phyloP scores from a whole-genome alignment of 1,140 invertebrate genomes.

The Papilio helenus region DNA sequence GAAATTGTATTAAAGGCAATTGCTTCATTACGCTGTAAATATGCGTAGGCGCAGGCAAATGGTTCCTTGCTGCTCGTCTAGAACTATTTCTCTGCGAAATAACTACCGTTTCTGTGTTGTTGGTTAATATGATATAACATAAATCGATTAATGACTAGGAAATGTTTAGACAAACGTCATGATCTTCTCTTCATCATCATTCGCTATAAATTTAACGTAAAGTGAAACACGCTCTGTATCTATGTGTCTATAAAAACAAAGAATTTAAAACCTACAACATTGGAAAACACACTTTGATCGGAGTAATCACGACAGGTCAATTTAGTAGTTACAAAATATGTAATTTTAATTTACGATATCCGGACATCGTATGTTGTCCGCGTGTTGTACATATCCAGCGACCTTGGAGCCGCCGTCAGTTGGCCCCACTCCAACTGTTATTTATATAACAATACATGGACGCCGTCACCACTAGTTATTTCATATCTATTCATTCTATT shows the following conservation, averaged over 20 bases:
- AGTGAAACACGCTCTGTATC: too few relatives aligned
- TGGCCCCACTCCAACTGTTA: neutral
- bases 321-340: neutral
- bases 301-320: neutral
- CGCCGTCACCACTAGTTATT: constrained; percentile 1
- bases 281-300: neutral
- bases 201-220: too few relatives aligned
- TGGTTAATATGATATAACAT: neutral
- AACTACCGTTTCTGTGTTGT: neutral
- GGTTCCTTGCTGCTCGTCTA: neutral
- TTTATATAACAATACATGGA: constrained; percentile 4
- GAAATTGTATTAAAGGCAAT: constrained; percentile 22
- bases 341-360: neutral
- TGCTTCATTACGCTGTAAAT: constrained; percentile 18
- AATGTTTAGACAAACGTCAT: neutral
- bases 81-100: neutral
- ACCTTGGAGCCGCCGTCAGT: neutral
- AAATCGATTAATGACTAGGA: neutral
- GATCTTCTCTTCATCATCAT: neutral
- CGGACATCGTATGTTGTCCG: neutral
- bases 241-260: neutral
- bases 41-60: constrained; percentile 14
- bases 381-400: neutral
- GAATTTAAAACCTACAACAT: neutral
- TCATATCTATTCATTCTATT: neutral